Evolutionary conservation across 2,113 vertebrate genomes (phyloP).

Genomic region (Callithrix jacchus): DNA sequence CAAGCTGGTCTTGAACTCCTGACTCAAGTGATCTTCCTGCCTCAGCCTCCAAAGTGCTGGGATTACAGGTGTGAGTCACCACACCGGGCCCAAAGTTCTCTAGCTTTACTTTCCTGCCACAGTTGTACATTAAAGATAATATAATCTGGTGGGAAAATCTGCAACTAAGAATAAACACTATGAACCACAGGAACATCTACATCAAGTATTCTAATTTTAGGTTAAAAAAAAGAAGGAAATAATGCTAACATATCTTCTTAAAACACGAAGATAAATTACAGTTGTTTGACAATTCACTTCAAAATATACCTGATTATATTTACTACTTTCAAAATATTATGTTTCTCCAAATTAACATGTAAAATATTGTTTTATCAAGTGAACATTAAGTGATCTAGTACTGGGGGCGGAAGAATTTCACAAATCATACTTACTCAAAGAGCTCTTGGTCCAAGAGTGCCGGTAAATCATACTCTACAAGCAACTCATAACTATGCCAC

Average conservation of each 20-base stretch:
- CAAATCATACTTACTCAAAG: slow-evolving; percentile 92
- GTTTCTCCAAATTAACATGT: neutral
- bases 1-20: too few relatives aligned
- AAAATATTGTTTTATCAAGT: neutral
- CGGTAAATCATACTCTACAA: slow-evolving; percentile 97
- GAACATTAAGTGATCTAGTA: neutral
- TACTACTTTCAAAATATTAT: neutral
- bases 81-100: too few relatives aligned
- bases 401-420: neutral
- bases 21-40: too few relatives aligned
- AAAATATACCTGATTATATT: neutral
- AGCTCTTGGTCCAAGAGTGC: slow-evolving; percentile 93
- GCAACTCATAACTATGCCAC: slow-evolving; percentile 98
- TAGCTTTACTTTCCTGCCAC: neutral
- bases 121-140: slow-evolving; percentile 5
- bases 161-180: neutral
- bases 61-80: too few relatives aligned
- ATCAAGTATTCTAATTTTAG: neutral
- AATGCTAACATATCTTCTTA: neutral
- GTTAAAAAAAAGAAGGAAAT: neutral
- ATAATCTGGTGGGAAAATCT: neutral
- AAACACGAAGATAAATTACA: neutral
- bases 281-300: neutral
- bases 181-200: neutral
- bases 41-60: too few relatives aligned